Evolutionary conservation across 2,888 invertebrate genomes (phyloP).

Genomic region (Pteria penguin): DNA sequence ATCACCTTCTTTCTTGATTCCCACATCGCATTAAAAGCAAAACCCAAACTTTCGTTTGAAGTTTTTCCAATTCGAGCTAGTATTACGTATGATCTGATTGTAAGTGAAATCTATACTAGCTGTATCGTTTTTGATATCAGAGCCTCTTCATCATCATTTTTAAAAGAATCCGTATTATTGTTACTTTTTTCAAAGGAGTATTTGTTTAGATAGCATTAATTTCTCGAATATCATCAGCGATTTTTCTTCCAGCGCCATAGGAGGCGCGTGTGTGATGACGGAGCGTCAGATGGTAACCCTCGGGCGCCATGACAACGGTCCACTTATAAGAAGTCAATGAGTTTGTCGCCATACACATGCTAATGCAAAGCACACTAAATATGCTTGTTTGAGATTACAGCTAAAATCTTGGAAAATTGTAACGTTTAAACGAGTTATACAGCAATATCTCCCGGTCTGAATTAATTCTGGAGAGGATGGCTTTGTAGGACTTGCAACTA

Average conservation of each 20-base stretch:
- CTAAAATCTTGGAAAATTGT: not conserved
- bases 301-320: not conserved
- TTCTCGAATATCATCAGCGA: constrained; percentile 12
- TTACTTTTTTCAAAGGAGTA: constrained; percentile 15
- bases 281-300: constrained; percentile 23
- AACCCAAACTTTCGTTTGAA: not conserved
- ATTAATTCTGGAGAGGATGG: not conserved
- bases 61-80: not conserved
- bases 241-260: constrained; percentile 6
- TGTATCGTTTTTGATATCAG: not conserved
- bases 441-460: not conserved
- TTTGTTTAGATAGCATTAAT: constrained; percentile 8
- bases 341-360: constrained; percentile 13
- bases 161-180: constrained; percentile 11
- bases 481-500: not conserved
- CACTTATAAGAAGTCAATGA: not conserved
- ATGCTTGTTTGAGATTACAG: constrained; percentile 7
- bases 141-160: not conserved
- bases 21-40: too few relatives aligned
- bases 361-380: constrained; percentile 14
- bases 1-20: too few relatives aligned
- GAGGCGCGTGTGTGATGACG: constrained; percentile 10
- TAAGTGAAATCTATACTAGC: not conserved
- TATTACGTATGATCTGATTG: not conserved
- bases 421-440: constrained; percentile 4